Evolutionary conservation across 2,113 vertebrate genomes (phyloP).

Genomic region (Cyanistes caeruleus): DNA sequence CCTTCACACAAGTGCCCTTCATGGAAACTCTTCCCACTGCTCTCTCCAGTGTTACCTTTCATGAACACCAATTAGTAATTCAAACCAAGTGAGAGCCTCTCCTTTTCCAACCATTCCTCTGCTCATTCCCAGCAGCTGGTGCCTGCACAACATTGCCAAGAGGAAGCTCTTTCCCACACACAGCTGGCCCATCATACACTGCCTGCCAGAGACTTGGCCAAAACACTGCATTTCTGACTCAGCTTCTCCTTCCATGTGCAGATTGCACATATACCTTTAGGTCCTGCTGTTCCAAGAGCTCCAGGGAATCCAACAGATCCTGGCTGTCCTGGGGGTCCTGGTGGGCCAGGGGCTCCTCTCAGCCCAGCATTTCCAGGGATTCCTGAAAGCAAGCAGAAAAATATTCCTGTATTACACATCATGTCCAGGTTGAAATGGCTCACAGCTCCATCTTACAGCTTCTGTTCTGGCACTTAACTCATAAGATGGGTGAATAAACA

Average conservation of each 20-base stretch:
- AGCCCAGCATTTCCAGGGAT: constrained; percentile 78
- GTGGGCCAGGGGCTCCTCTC: constrained; percentile 79
- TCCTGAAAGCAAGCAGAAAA: constrained; percentile 69
- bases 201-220: neutral
- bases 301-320: constrained; percentile 79
- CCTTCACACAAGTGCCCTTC: neutral
- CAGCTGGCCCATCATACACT: neutral
- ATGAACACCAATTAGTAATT: neutral
- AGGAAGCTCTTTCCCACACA: neutral
- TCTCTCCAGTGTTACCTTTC: neutral
- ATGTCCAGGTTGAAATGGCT: neutral
- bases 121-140: constrained; percentile 11
- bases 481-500: neutral
- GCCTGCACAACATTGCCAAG: neutral
- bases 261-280: constrained; percentile 79
- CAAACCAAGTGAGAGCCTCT: neutral
- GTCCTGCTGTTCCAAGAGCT: constrained; percentile 74
- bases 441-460: neutral
- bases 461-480: neutral
- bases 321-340: constrained; percentile 79
- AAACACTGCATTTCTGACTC: neutral
- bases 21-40: neutral
- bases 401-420: neutral
- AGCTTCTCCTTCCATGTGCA: neutral
- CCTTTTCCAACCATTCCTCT: neutral